phyloP scores from a whole-genome alignment of 2,888 invertebrate species.

The Stenotaenia linearis region DNA sequence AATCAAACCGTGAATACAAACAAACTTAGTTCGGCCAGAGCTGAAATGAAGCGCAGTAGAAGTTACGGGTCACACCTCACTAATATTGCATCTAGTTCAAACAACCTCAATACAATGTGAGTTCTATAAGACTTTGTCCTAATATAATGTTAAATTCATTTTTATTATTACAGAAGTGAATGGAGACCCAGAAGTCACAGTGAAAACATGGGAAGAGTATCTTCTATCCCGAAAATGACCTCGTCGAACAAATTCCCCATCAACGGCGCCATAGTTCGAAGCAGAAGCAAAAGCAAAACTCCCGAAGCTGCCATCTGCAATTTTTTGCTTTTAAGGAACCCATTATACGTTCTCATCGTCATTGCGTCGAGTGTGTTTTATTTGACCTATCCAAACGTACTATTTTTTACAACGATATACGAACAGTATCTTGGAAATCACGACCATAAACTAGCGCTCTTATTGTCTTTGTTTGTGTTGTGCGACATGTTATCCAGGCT shows the following conservation, averaged over 20 bases:
- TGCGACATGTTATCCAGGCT: background rate
- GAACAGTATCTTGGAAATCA: background rate
- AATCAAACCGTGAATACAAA: background rate
- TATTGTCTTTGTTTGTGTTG: background rate
- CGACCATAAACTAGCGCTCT: background rate
- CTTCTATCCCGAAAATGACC: background rate
- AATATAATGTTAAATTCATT: background rate
- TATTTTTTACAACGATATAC: background rate
- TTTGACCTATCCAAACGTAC: background rate
- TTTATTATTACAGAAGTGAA: background rate
- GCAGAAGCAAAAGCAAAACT: background rate
- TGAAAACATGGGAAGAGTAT: background rate
- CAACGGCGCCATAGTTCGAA: background rate
- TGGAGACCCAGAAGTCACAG: background rate
- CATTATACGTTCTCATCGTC: background rate
- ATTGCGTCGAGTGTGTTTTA: background rate
- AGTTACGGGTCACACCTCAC: background rate
- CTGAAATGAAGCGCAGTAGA: background rate
- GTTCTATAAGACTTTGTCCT: background rate
- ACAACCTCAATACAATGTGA: background rate
- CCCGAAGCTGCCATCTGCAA: background rate
- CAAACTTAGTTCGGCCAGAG: background rate
- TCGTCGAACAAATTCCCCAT: background rate
- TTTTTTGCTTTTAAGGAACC: background rate
- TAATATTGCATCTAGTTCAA: background rate